Conservation (phyloP, 2,797 vertebrate genomes). For the Enteromius argenteus region DNA sequence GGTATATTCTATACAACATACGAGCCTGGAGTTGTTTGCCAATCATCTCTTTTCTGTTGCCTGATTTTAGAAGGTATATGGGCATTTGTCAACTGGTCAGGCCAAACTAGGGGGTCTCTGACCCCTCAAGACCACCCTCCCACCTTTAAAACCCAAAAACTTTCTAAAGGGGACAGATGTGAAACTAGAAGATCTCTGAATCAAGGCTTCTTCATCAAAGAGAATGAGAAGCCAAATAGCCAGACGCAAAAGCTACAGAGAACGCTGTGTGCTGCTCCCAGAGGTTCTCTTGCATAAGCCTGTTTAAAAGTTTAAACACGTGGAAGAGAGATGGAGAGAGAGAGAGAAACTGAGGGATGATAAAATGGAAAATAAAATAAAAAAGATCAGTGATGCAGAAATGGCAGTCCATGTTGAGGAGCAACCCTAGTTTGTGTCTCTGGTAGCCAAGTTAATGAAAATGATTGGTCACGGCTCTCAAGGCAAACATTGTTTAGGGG, state of each 20-base stretch:
- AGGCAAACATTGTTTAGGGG: constrained; percentile 2
- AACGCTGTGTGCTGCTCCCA: constrained; percentile 39
- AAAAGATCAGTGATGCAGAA: constrained; percentile 41
- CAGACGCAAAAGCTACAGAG: constrained; percentile 42
- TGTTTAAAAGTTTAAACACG: constrained; percentile 63
- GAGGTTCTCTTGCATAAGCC: constrained; percentile 55
- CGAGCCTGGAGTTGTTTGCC: not conserved
- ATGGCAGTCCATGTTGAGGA: constrained; percentile 31
- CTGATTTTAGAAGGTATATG: not conserved
- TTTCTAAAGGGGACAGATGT: constrained; percentile 38
- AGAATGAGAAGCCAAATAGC: constrained; percentile 52
- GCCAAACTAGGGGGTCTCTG: not conserved
- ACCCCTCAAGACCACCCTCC: not conserved
- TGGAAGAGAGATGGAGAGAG: constrained; percentile 35
- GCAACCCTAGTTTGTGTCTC: constrained; percentile 37
- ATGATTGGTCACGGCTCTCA: constrained; percentile 31
- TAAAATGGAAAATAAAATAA: constrained; percentile 15
- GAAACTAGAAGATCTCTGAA: constrained; percentile 46
- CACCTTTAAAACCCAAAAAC: not conserved
- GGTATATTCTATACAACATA: not conserved
- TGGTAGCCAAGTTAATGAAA: constrained; percentile 31
- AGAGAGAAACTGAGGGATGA: not conserved
- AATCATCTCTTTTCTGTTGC: not conserved
- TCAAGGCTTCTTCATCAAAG: constrained; percentile 64
- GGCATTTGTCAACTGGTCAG: not conserved